These are phyloP conservation scores for Cenopis cana DNA, from an alignment of 2,888 invertebrate species.

Conservation along the genomic window DNA sequence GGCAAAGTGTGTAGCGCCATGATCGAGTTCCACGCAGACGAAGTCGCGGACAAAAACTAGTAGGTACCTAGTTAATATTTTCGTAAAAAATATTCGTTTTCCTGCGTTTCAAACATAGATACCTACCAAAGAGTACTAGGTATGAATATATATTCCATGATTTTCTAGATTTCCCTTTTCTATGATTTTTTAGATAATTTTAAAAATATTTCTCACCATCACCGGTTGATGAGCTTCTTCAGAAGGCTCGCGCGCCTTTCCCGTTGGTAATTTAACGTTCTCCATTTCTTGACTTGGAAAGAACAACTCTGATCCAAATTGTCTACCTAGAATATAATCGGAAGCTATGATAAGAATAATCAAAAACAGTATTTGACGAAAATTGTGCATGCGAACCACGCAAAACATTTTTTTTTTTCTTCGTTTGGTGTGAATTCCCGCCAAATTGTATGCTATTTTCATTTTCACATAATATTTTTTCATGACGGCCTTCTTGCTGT, in stretches of 20 bases:
- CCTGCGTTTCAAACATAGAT: no score
- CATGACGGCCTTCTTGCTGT: not conserved
- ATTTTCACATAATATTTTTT: no score
- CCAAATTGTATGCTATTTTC: not conserved
- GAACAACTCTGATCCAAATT: not conserved
- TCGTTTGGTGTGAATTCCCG: not conserved
- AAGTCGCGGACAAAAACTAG: no score
- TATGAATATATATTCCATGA: no score
- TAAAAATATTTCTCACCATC: constrained; percentile 50
- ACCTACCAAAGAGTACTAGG: no score
- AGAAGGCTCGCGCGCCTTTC: constrained; percentile 66
- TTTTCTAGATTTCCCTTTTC: no score
- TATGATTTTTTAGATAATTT: no score
- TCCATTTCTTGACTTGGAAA: constrained; percentile 52
- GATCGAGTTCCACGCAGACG: no score
- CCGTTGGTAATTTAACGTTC: constrained; percentile 63
- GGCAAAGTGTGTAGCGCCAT: no score
- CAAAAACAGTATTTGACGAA: not conserved
- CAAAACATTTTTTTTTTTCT: not conserved
- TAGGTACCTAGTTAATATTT: no score
- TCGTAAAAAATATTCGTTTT: no score
- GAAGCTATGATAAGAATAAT: not conserved
- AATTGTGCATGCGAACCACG: not conserved
- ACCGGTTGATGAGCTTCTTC: constrained; percentile 69
- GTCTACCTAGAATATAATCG: not conserved